A percentile compares a stretch with the other conserved stretches of the same genome.
Evolutionary conservation across 2,888 invertebrate genomes (phyloP).

Genomic region (Oscheius sp.): DNA sequence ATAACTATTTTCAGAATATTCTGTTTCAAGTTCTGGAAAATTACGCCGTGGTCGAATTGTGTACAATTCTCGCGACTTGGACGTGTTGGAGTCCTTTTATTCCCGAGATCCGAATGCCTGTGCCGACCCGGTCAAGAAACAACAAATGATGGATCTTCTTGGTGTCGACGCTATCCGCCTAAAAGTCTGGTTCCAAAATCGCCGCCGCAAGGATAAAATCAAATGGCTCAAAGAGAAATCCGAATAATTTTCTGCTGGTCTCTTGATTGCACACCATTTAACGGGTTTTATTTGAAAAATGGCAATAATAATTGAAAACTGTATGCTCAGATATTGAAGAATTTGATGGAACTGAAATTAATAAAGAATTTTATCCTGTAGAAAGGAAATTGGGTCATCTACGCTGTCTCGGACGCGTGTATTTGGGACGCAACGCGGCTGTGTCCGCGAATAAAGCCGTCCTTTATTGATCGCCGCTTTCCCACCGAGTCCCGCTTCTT

Average conservation of each 20-base stretch:
- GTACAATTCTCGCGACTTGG: slow-evolving; percentile 43
- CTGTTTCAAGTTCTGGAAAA: slow-evolving; percentile 32
- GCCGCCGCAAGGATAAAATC: slow-evolving; percentile 54
- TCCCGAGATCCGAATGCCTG: slow-evolving; percentile 56
- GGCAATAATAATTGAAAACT: not conserved
- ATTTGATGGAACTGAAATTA: not conserved
- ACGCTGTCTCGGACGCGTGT: slow-evolving; percentile 4
- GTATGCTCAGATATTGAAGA: not conserved
- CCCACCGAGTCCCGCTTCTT: not conserved
- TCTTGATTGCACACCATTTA: not conserved
- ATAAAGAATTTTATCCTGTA: no score
- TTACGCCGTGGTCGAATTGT: slow-evolving; percentile 52
- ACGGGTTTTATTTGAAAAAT: no score
- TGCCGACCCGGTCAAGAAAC: slow-evolving; percentile 50
- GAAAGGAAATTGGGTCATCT: not conserved
- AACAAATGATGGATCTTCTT: slow-evolving; percentile 42
- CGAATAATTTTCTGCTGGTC: not conserved
- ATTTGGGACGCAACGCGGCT: not conserved
- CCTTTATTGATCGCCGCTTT: slow-evolving; percentile 1
- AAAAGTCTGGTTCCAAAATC: slow-evolving; percentile 60
- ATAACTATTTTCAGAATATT: no score
- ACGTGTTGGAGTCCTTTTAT: slow-evolving; percentile 52
- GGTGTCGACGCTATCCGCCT: slow-evolving; percentile 53
- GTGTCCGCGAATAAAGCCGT: not conserved
- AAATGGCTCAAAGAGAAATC: not conserved